These are phyloP conservation scores for Anthopleura xanthogrammica DNA, from an alignment of 92 coral and sea anemone species.

Conservation along the genomic window DNA sequence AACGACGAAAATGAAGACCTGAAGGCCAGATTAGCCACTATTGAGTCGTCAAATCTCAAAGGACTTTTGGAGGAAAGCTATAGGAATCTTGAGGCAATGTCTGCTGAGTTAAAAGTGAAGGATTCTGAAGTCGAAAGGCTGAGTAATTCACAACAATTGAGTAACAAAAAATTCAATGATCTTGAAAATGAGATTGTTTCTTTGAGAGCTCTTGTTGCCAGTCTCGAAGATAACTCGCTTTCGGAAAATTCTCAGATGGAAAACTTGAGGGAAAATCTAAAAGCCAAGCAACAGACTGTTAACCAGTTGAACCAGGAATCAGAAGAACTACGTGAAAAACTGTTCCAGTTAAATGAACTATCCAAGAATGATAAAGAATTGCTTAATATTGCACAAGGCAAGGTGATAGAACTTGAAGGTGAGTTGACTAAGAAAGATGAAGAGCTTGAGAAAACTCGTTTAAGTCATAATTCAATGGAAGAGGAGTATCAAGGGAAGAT, in stretches of 20 bases:
- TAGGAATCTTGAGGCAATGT: slow-evolving; percentile 63
- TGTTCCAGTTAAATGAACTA: slow-evolving; percentile 10
- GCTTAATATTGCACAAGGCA: slow-evolving; percentile 21
- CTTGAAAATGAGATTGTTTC: slow-evolving; percentile 59
- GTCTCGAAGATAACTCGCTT: slow-evolving; percentile 72
- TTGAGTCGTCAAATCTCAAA: slow-evolving; percentile 69
- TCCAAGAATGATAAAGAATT: slow-evolving; percentile 20
- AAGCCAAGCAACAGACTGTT: slow-evolving; percentile 73
- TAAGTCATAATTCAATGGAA: slow-evolving; percentile 11
- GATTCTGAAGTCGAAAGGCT: slow-evolving; percentile 56
- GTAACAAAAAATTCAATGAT: slow-evolving; percentile 35
- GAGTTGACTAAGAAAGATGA: slow-evolving; percentile 42
- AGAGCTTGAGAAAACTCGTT: slow-evolving; percentile 26
- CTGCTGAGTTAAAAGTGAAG: slow-evolving; percentile 50
- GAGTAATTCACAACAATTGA: slow-evolving; percentile 42
- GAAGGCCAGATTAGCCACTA: slow-evolving; percentile 52
- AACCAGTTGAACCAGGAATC: slow-evolving; percentile 80
- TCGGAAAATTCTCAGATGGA: slow-evolving; percentile 82
- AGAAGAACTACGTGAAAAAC: slow-evolving; percentile 57
- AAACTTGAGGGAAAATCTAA: slow-evolving; percentile 76
- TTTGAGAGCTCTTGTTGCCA: slow-evolving; percentile 56
- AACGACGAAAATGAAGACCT: slow-evolving; percentile 76
- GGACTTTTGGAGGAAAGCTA: slow-evolving; percentile 79
- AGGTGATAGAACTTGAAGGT: slow-evolving; percentile 45
- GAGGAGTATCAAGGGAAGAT: slow-evolving; percentile 16